phyloP scores from a whole-genome alignment of 1,140 invertebrate genomes.

The Drosophila bipectinata region DNA sequence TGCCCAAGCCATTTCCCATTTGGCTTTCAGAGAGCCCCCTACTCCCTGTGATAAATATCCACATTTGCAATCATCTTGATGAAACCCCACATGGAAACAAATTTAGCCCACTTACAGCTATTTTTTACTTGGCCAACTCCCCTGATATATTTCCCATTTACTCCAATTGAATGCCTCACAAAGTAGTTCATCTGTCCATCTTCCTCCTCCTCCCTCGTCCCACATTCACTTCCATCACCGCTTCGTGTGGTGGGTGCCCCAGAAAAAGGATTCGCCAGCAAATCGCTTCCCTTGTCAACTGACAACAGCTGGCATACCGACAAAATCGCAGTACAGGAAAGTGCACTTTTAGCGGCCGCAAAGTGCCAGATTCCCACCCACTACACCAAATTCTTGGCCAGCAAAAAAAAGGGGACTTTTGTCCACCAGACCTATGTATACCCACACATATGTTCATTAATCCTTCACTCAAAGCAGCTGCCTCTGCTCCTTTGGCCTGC shows the following conservation, averaged over 20 bases:
- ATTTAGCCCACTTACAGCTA: conserved; percentile 35
- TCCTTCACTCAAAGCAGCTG: conserved; percentile 72
- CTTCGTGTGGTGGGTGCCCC: conserved; percentile 31
- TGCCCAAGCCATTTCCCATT: neutral
- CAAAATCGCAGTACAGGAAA: conserved; percentile 69
- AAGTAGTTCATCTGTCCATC: conserved; percentile 54
- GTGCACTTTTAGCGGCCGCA: conserved; percentile 75
- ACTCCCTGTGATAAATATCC: conserved; percentile 11
- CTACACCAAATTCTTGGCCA: conserved; percentile 1
- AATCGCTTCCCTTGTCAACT: conserved; percentile 55
- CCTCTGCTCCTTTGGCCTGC: conserved; percentile 18
- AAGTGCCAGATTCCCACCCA: conserved; percentile 43
- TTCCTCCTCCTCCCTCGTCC: conserved; percentile 2
- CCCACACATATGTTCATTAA: conserved; percentile 68
- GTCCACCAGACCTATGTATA: conserved; percentile 19
- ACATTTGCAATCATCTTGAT: conserved; percentile 1
- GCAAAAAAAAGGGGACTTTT: conserved; percentile 11
- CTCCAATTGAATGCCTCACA: conserved; percentile 48
- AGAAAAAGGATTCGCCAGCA: conserved; percentile 34
- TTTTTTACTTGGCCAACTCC: conserved; percentile 38
- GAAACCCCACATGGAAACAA: conserved; percentile 38
- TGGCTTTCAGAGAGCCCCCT: conserved; percentile 5
- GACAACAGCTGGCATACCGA: conserved; percentile 56
- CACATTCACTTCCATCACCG: neutral
- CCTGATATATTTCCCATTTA: conserved; percentile 40